phyloP scores from a whole-genome alignment of 1,140 invertebrate genomes.

The Drosophila burlai region DNA sequence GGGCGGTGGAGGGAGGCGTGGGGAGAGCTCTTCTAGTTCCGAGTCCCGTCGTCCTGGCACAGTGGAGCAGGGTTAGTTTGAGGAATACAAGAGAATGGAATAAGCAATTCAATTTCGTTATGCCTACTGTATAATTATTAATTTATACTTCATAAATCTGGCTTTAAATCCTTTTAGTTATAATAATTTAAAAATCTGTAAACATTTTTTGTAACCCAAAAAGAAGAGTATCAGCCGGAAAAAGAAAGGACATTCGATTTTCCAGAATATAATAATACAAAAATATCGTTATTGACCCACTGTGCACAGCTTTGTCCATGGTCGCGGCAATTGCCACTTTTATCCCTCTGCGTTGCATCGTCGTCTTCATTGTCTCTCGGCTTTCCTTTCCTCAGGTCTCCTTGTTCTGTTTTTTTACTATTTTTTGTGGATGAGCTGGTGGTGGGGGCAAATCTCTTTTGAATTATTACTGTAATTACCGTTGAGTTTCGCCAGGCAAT shows the following conservation, averaged over 20 bases:
- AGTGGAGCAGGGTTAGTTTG: conserved; percentile 14
- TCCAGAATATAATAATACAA: neutral
- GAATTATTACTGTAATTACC: conserved; percentile 85
- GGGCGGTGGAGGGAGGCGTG: conserved; percentile 31
- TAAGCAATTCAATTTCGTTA: too few relatives aligned
- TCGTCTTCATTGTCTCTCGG: conserved; percentile 70
- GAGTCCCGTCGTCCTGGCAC: conserved; percentile 21
- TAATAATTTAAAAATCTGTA: neutral
- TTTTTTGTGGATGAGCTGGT: conserved; percentile 46
- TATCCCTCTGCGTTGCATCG: conserved; percentile 62
- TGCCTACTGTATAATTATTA: too few relatives aligned
- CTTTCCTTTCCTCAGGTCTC: conserved; percentile 28
- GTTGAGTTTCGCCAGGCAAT: conserved; percentile 69
- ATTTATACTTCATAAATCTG: neutral
- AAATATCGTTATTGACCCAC: neutral
- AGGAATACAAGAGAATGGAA: neutral
- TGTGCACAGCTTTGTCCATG: conserved; percentile 23
- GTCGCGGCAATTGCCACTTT: conserved; percentile 70
- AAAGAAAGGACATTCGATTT: neutral
- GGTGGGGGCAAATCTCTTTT: conserved; percentile 80
- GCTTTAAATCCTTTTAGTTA: neutral
- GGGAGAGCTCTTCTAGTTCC: conserved; percentile 27
- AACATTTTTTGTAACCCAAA: neutral
- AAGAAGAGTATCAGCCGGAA: neutral
- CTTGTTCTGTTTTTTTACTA: conserved; percentile 17